A percentile compares a stretch with the other conserved stretches of the same genome.
phyloP scores from a whole-genome alignment of 1,140 invertebrate species.

The Bombus waltoni region DNA sequence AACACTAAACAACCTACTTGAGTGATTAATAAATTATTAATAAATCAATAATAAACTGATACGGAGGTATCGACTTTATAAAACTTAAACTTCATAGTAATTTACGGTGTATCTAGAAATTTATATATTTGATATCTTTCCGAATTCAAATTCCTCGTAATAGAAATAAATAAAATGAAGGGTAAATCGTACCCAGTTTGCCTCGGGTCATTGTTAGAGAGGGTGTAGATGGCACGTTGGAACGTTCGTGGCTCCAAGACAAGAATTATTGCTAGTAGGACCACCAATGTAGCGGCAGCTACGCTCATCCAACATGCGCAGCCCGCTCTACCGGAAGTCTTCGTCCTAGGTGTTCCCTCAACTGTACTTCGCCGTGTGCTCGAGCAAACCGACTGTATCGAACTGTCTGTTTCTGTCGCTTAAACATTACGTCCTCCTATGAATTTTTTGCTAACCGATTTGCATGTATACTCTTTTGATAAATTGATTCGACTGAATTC shows the following conservation, averaged over 20 bases:
- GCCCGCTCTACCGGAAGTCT: slow-evolving; percentile 74
- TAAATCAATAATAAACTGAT: neutral
- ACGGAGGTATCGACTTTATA: neutral
- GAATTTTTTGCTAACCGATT: slow-evolving; percentile 53
- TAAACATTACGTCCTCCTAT: slow-evolving; percentile 76
- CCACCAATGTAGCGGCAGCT: slow-evolving; percentile 74
- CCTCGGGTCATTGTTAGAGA: slow-evolving; percentile 78
- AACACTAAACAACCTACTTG: no score
- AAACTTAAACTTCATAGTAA: neutral
- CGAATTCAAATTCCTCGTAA: neutral
- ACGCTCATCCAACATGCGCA: slow-evolving; percentile 77
- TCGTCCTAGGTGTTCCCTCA: slow-evolving; percentile 73
- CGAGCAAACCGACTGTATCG: slow-evolving; percentile 73
- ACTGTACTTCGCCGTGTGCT: slow-evolving; percentile 71
- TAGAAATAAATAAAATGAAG: slow-evolving; percentile 69
- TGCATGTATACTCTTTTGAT: slow-evolving; percentile 13
- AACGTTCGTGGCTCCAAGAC: slow-evolving; percentile 78
- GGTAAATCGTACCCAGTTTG: slow-evolving; percentile 79
- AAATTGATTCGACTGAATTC: slow-evolving; percentile 36
- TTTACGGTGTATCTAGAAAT: neutral
- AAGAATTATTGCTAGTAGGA: slow-evolving; percentile 78
- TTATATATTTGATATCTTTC: neutral
- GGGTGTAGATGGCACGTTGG: slow-evolving; percentile 72
- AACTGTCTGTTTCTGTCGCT: slow-evolving; percentile 74
- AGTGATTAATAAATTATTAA: no score